These are phyloP conservation scores for Lymantria dispar DNA, from an alignment of 2,888 invertebrate genomes.

Conservation along the genomic window DNA sequence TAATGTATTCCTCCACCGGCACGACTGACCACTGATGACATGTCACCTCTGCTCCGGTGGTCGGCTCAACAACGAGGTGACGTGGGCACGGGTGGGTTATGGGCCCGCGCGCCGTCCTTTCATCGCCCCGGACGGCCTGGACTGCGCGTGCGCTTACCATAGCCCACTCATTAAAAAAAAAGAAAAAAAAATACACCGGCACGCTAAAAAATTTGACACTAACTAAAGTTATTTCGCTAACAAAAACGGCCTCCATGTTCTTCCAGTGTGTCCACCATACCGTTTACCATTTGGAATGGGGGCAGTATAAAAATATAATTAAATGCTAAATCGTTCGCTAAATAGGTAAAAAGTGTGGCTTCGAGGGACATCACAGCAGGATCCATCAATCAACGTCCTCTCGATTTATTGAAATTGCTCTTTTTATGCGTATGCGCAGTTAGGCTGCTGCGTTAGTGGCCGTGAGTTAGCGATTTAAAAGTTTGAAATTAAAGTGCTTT, in stretches of 20 bases:
- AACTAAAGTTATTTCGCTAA: no score
- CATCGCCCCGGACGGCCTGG: no score
- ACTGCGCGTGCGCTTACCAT: no score
- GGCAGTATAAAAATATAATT: slow-evolving; percentile 30
- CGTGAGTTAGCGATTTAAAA: slow-evolving; percentile 14
- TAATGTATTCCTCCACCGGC: no score
- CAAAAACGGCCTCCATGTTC: slow-evolving; percentile 2
- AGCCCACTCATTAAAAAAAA: no score
- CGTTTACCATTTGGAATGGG: slow-evolving; percentile 5
- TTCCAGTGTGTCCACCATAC: slow-evolving; percentile 19
- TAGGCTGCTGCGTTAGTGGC: slow-evolving; percentile 6
- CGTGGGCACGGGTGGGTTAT: no score
- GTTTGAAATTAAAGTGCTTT: neutral
- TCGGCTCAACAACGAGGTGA: no score
- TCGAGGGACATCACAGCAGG: slow-evolving; percentile 46
- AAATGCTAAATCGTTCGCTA: slow-evolving; percentile 43
- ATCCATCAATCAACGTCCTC: slow-evolving; percentile 58
- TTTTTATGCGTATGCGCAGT: slow-evolving; percentile 36
- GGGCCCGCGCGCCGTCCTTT: no score
- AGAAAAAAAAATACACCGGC: no score
- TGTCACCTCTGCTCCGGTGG: no score
- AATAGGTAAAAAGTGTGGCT: slow-evolving; percentile 51
- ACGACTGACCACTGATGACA: no score
- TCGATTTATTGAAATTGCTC: slow-evolving; percentile 46
- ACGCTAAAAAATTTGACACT: no score